Evolutionary conservation across 1,140 invertebrate genomes (phyloP), one percentile per base, ranked within the genome.

Genomic region (Lanistes nyassanus): DNA sequence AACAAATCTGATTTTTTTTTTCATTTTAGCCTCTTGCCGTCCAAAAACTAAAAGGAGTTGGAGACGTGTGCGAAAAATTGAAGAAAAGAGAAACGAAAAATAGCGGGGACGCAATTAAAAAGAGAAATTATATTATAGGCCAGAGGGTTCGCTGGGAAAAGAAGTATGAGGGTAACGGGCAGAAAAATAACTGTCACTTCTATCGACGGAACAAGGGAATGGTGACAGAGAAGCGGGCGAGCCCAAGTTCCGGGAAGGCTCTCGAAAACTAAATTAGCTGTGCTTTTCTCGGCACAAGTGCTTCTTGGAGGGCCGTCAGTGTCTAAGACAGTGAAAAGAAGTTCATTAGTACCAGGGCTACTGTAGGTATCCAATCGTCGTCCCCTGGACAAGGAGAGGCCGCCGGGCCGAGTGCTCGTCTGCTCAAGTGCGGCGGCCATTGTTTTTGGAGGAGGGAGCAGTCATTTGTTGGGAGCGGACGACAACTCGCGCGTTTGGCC

Each of bases 181-280:
- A 60, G 56, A 60, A 60, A 60, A 60, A n/a, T 60, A 60, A 31
- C 56, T 60, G 56, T 60, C 56, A 60, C n/a, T 60, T 60, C 56
- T 60, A 31, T n/a, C 56, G 56, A 60, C 56, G 23, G 11, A 60
- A 60, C 56, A 60, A 60, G 56, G 56, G 56, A 31, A 60, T 23
- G n/a, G 56, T 31, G 56, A 60, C 56, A 60, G 56, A 31, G 56
- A 23, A n/a, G n/a, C 56, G 56, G 56, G 56, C 23, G 29, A 31
- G 29, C 56, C 23, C 56, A 9, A 31, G n/a, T n/a, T 60, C 56
- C 56, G 56, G 56, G 29, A 31, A 60, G n/a, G 56, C 56, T 31
- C 56, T 60, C 29, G 13, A 60, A 31, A 60, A 26, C 56, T 60
- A 60, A 60, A 60, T 60, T 60, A 60, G 56, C 56, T 60, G n/a